Percentiles rank a stretch among this genome's conserved stretches.
Conservation (phyloP, 2,113 vertebrate genomes). For the Capra hircus region DNA sequence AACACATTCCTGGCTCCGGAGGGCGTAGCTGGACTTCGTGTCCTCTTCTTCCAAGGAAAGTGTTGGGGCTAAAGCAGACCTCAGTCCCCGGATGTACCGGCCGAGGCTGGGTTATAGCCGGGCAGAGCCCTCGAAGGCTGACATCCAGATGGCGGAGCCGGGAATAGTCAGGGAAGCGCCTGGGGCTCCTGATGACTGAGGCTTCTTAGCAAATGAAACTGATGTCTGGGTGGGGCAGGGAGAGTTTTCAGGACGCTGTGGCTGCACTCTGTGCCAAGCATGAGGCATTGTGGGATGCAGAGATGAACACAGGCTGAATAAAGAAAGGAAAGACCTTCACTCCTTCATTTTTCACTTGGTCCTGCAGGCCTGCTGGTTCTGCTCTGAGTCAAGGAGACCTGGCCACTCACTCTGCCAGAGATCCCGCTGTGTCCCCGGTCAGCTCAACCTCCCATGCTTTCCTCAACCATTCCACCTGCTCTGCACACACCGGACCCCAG, state of each 20-base stretch:
- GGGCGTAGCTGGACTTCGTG: not conserved
- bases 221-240: accelerated
- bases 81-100: not conserved
- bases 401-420: too few relatives aligned
- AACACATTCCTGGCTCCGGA: not conserved
- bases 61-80: not conserved
- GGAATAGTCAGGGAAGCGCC: not conserved
- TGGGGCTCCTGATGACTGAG: accelerated
- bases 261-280: not conserved
- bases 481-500: not conserved
- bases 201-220: not conserved
- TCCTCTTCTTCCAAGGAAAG: not conserved
- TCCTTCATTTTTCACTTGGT: not conserved
- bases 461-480: not conserved
- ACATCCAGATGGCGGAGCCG: accelerated
- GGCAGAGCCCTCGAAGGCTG: not conserved
- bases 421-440: accelerated
- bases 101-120: not conserved
- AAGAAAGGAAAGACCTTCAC: not conserved
- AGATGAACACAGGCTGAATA: not conserved
- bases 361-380: accelerated
- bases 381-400: not conserved
- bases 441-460: not conserved
- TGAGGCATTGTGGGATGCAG: not conserved
- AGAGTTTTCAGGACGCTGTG: not conserved